Percentiles rank a stretch among this genome's conserved stretches.
Evolutionary conservation across 2,113 vertebrate species (phyloP).

Genomic region (Microtus montanus): DNA sequence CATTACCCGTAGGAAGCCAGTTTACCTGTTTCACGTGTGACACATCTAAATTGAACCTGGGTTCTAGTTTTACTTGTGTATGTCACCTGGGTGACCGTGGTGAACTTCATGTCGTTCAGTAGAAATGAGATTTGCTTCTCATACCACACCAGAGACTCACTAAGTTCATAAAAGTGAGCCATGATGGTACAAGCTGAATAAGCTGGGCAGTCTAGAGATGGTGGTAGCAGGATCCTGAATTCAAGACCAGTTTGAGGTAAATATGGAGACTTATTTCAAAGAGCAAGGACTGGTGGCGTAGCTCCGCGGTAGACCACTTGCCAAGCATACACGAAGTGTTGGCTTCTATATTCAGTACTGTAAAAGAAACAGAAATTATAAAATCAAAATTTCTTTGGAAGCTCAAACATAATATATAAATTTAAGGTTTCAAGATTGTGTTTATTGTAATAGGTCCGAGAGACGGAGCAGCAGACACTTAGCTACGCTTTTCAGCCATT

Average conservation of each 20-base stretch:
- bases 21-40: not conserved
- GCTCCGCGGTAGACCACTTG: not conserved
- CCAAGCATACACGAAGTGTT: not conserved
- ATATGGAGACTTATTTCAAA: not conserved
- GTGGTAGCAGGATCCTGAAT: not conserved
- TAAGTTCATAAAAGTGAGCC: constrained; percentile 29
- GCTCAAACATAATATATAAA: not conserved
- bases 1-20: not conserved
- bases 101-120: not conserved
- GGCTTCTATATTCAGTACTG: not conserved
- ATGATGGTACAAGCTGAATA: not conserved
- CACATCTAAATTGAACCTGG: not conserved
- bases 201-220: not conserved
- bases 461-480: not conserved
- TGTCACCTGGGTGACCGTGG: not conserved
- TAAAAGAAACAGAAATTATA: not conserved
- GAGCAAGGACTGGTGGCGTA: not conserved
- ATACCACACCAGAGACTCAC: not conserved
- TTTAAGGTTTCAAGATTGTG: not conserved
- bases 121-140: not conserved
- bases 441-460: not conserved
- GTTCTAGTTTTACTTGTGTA: not conserved
- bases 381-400: constrained; percentile 40
- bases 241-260: not conserved
- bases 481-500: not conserved